Conservation (phyloP, 2,113 vertebrate genomes). For the Pelmatolapia mariae region DNA sequence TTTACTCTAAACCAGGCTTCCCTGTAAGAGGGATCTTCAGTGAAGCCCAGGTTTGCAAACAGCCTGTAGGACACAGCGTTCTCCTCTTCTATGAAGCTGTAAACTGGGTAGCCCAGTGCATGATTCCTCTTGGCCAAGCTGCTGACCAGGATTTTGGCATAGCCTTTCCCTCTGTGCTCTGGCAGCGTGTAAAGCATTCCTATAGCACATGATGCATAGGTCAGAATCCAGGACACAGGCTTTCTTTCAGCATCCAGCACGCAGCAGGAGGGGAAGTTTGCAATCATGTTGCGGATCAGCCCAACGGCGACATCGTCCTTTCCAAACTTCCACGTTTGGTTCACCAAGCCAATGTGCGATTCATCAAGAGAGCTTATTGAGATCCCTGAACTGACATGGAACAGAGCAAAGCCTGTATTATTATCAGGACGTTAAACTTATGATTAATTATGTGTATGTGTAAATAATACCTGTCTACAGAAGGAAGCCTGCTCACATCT, state of each 20-base stretch:
- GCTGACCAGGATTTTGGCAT: conserved; percentile 59
- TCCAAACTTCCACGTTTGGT: conserved; percentile 56
- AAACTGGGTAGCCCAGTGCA: conserved; percentile 53
- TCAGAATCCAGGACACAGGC: conserved; percentile 64
- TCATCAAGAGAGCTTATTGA: conserved; percentile 44
- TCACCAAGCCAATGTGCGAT: conserved; percentile 55
- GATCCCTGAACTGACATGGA: conserved; percentile 17
- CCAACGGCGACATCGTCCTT: neutral
- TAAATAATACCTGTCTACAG: conserved; percentile 30
- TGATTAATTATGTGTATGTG: rapidly evolving
- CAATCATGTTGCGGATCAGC: conserved; percentile 44
- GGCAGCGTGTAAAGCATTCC: conserved; percentile 59
- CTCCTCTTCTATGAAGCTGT: conserved; percentile 61
- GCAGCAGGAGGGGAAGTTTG: conserved; percentile 60
- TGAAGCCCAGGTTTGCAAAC: conserved; percentile 64
- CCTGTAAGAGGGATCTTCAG: conserved; percentile 50
- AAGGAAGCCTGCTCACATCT: conserved; percentile 18
- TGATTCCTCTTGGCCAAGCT: conserved; percentile 50
- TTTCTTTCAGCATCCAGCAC: conserved; percentile 41
- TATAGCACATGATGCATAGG: conserved; percentile 29
- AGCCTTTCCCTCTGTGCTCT: conserved; percentile 65
- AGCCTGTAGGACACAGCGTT: conserved; percentile 60
- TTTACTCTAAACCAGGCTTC: conserved; percentile 35
- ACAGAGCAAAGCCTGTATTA: neutral
- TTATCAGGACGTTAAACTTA: rapidly evolving